Base-by-base conservation (phyloP, 2,888 invertebrate species). In the Nematopogon swammerdamellus region DNA sequence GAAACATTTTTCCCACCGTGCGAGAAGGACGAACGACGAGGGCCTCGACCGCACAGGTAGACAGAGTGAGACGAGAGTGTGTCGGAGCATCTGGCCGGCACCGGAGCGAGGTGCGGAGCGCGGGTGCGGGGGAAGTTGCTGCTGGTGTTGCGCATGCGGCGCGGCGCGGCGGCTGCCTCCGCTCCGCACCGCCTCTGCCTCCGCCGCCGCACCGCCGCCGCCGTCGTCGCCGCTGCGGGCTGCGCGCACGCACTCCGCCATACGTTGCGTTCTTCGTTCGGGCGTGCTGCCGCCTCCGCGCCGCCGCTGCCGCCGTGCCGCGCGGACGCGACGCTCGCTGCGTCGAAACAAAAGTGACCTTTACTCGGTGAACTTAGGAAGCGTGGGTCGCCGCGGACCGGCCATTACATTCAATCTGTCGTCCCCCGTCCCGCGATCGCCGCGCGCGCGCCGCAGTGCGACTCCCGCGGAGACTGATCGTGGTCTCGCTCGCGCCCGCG, bases 281-380 rank as follows among this genome's bases (percentile, higher is more conserved):
- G 8, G 5, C 25, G 25, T 68, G 73, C 72, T 43, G 71, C 75
- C 73, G 72, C 73, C 60, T 72, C 74, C 70, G 58, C 65, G 67
- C 72, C 70, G 67, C 67, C 70, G 71, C 73, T 68, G 72, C 72
- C 68, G 72, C 73, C 71, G 71, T 72, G 67, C 67, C 69, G 74
- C 70, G 66, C 72, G 72, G 72, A 65, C 72, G 70, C 65, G 25
- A 68, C 64, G 68, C 74, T 72, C 71, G 72, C 72, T 72, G 72
- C 68, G 73, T 70, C 68, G 65, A 73, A 36, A 36, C 36, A 36
- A 36, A 36, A 59, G 71, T 76, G 79, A 77, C 79, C 79, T 79
- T 77, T 77, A 70, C 66, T 74, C 65, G 73, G 74, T 76, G 79
- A 76, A 76, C 77, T 77, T 76, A 75, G 72, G 77, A 75, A 77